A percentile compares a stretch with the other conserved stretches of the same genome.
phyloP scores from a whole-genome alignment of 1,140 invertebrate genomes.

The Aphelinus certus region DNA sequence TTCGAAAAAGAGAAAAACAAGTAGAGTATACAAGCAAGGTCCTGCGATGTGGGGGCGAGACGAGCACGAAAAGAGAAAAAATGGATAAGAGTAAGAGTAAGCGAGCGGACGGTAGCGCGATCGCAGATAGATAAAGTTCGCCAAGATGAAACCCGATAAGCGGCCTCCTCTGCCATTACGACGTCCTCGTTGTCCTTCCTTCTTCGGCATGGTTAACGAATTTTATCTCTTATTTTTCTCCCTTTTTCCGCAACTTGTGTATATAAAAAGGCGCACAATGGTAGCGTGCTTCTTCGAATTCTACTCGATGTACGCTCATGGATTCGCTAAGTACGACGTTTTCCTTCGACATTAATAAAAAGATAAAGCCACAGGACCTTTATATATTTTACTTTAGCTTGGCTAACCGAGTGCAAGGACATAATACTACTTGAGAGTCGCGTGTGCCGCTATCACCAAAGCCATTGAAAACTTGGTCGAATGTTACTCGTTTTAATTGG shows the following conservation, averaged over 20 bases:
- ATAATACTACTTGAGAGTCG: too few species aligned
- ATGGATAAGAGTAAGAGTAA: not conserved
- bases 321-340: not conserved
- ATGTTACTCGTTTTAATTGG: conserved; percentile 11
- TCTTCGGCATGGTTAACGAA: conserved; percentile 17
- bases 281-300: conserved; percentile 24
- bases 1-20: not conserved
- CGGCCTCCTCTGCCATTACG: conserved; percentile 21
- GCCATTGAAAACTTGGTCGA: not conserved
- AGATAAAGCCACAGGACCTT: not conserved
- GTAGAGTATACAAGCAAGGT: not conserved
- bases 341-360: conserved; percentile 28
- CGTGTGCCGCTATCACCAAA: not conserved
- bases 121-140: conserved; percentile 38
- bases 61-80: conserved; percentile 10
- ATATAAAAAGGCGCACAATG: too few species aligned
- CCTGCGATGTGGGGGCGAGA: conserved; percentile 4
- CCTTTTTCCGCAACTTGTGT: not conserved
- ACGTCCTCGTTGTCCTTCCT: not conserved
- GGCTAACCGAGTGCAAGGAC: too few species aligned
- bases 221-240: conserved; percentile 5
- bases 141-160: conserved; percentile 37
- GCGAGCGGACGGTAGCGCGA: conserved; percentile 16
- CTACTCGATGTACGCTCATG: not conserved
- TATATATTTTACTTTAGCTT: conserved; percentile 2